phyloP scores from a whole-genome alignment of 2,888 invertebrate genomes.

The Drosophila mimetica region DNA sequence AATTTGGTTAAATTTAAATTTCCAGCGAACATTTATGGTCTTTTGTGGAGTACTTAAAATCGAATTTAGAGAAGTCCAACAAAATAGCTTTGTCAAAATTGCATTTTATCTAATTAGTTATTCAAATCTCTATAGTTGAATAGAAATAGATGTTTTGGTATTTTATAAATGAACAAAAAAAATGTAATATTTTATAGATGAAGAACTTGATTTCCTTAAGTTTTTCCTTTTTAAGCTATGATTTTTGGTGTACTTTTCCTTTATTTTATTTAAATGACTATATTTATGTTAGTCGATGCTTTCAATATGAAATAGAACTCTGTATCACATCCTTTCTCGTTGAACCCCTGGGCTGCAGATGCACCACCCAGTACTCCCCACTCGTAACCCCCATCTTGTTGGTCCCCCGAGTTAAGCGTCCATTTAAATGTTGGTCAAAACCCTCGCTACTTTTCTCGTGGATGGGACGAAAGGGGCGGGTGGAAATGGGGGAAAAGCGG shows the following conservation, averaged over 20 bases:
- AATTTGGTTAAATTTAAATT: conserved; percentile 25
- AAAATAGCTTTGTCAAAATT: no score
- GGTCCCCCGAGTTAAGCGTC: conserved; percentile 40
- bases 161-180: no score
- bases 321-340: neutral
- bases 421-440: conserved; percentile 59
- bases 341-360: conserved; percentile 7
- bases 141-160: no score
- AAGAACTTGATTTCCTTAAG: neutral
- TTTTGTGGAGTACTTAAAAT: no score
- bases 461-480: neutral
- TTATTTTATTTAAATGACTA: neutral
- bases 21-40: no score
- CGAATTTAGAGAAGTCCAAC: no score
- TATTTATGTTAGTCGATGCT: neutral
- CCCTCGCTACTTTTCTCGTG: conserved; percentile 14
- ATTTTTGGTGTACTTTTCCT: no score
- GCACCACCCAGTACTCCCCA: neutral
- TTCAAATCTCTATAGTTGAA: no score
- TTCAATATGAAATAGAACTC: neutral
- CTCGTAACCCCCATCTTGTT: conserved; percentile 1
- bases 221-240: neutral
- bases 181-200: no score
- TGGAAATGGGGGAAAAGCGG: neutral
- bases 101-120: no score